These are phyloP conservation scores for Montipora sp. DNA, from an alignment of 64 coral and sea anemone genomes.

Conservation along the genomic window DNA sequence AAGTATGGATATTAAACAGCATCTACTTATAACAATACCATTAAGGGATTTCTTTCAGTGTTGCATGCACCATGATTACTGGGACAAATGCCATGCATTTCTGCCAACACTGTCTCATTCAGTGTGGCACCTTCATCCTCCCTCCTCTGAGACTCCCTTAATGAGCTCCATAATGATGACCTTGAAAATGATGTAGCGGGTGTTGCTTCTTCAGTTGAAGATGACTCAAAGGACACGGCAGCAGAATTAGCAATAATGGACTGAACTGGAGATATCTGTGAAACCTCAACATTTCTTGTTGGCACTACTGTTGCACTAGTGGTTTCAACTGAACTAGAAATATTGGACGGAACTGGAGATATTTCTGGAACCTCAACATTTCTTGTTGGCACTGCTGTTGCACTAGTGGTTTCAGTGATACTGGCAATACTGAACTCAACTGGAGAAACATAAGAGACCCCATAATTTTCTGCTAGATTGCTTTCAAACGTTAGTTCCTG, in stretches of 20 bases:
- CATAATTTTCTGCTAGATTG: not conserved
- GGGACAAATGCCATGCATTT: not conserved
- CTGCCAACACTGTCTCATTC: not conserved
- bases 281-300: no score
- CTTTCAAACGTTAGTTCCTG: not conserved
- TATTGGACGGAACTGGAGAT: no score
- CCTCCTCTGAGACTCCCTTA: not conserved
- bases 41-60: slow-evolving; percentile 1
- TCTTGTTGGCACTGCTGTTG: no score
- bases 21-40: no score
- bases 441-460: not conserved
- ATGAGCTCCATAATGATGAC: not conserved
- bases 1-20: no score
- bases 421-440: not conserved
- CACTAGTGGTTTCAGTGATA: not conserved
- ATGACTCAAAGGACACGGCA: not conserved
- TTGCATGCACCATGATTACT: not conserved
- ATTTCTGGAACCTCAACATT: no score
- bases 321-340: not conserved
- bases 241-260: no score
- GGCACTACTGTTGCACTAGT: not conserved
- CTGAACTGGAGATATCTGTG: not conserved
- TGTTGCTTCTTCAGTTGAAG: not conserved
- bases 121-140: not conserved
- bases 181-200: not conserved